Conservation (phyloP, 2,113 vertebrate genomes). For the Apaloderma vittatum region DNA sequence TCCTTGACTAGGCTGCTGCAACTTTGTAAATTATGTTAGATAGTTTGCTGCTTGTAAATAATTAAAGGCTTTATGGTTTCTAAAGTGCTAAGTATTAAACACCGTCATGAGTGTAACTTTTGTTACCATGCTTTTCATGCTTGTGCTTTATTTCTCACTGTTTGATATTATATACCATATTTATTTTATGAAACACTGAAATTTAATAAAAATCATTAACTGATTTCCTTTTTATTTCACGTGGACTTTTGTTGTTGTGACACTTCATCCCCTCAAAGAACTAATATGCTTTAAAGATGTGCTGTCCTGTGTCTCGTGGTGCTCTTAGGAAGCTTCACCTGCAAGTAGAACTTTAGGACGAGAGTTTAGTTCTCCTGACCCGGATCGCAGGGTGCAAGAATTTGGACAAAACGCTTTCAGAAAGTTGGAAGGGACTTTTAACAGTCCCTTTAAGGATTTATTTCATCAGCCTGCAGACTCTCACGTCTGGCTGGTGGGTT, state of each 20-base stretch:
- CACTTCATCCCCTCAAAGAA: not conserved
- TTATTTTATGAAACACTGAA: constrained; percentile 92
- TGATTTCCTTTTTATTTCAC: constrained; percentile 64
- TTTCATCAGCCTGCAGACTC: not conserved
- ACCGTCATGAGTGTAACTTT: constrained; percentile 67
- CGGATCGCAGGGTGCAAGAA: not conserved
- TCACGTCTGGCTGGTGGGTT: not conserved
- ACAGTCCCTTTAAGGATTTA: not conserved
- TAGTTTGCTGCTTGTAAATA: constrained; percentile 81
- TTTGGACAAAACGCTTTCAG: not conserved
- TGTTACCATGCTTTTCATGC: constrained; percentile 81
- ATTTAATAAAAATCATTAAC: constrained; percentile 87
- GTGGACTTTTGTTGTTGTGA: constrained; percentile 40
- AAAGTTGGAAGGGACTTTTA: not conserved
- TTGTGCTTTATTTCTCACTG: constrained; percentile 82
- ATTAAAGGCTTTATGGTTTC: constrained; percentile 81
- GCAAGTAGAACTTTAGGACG: not conserved
- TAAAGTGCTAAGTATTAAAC: constrained; percentile 76
- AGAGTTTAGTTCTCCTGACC: not conserved
- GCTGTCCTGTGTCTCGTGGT: not conserved
- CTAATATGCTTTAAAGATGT: constrained; percentile 63
- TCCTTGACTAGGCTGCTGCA: constrained; percentile 60
- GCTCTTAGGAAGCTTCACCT: not conserved
- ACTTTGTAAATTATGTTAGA: constrained; percentile 74
- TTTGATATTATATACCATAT: constrained; percentile 85